Evolutionary conservation across 2,797 vertebrate genomes (phyloP).

Genomic region (Centroberyx gerrardi): DNA sequence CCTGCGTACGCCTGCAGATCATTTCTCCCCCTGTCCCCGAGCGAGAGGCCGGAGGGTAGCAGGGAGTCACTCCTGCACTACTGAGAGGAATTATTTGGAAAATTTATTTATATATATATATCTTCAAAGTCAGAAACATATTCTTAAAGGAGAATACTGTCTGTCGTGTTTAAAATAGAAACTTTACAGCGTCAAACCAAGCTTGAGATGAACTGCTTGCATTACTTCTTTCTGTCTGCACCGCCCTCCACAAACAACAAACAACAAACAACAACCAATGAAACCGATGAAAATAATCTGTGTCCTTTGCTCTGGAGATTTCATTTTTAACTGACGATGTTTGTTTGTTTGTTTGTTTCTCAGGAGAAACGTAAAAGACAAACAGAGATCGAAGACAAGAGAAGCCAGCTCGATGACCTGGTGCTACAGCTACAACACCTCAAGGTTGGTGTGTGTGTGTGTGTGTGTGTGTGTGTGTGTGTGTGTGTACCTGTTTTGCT

Average conservation of each 20-base stretch:
- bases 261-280: too few species aligned
- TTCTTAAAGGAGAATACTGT: too few species aligned
- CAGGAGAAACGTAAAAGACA: conserved; percentile 97
- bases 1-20: neutral
- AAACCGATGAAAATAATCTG: too few species aligned
- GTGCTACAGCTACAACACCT: conserved; percentile 97
- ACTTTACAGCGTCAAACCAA: too few species aligned
- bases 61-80: too few species aligned
- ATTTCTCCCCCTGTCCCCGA: conserved; percentile 15
- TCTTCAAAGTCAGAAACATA: too few species aligned
- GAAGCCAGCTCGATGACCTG: conserved; percentile 95
- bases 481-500: neutral
- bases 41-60: neutral
- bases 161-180: too few species aligned
- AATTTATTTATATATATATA: too few species aligned
- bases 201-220: too few species aligned
- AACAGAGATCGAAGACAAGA: conserved; percentile 96
- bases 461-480: conserved; percentile 18
- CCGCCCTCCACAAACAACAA: neutral
- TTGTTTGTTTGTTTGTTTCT: conserved; percentile 29
- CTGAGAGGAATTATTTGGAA: too few species aligned
- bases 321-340: neutral
- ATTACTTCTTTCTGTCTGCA: neutral
- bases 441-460: conserved; percentile 87
- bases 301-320: too few species aligned